These are phyloP conservation scores for Protobothrops flavoviridis DNA, from an alignment of 2,113 vertebrate genomes.

Conservation along the genomic window DNA sequence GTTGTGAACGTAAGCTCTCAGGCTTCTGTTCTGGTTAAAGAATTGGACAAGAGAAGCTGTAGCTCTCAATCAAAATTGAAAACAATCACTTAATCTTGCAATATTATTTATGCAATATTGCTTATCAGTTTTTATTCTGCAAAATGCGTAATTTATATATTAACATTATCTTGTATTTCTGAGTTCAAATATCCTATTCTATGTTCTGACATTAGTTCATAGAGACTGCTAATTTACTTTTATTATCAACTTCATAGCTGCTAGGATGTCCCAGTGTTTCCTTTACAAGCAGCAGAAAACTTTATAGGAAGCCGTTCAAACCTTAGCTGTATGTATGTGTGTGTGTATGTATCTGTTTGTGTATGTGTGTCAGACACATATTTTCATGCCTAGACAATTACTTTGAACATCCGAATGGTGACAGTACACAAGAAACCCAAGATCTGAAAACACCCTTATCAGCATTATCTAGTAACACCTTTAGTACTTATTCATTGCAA, in stretches of 20 bases:
- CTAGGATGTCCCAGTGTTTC: not conserved
- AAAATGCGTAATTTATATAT: not conserved
- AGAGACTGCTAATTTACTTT: not conserved
- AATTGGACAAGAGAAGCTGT: not conserved
- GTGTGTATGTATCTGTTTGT: not conserved
- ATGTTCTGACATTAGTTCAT: not conserved
- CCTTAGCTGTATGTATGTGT: not conserved
- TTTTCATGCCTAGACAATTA: not conserved
- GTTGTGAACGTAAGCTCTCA: not conserved
- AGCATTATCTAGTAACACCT: not conserved
- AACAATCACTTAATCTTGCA: not conserved
- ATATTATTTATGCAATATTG: not conserved
- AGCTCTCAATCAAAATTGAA: not conserved
- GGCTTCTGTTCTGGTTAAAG: not conserved
- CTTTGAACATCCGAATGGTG: not conserved
- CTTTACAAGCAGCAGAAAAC: slow-evolving; percentile 2
- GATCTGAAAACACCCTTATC: not conserved
- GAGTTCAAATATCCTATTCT: not conserved
- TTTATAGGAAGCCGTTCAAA: not conserved
- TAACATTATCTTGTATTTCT: not conserved
- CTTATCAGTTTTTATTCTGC: not conserved
- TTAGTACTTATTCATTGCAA: not conserved
- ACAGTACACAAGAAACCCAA: not conserved
- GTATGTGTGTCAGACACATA: not conserved
- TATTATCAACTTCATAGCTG: not conserved